Base-by-base conservation (phyloP, 2,113 vertebrate genomes). In the Halichoeres trimaculatus region DNA sequence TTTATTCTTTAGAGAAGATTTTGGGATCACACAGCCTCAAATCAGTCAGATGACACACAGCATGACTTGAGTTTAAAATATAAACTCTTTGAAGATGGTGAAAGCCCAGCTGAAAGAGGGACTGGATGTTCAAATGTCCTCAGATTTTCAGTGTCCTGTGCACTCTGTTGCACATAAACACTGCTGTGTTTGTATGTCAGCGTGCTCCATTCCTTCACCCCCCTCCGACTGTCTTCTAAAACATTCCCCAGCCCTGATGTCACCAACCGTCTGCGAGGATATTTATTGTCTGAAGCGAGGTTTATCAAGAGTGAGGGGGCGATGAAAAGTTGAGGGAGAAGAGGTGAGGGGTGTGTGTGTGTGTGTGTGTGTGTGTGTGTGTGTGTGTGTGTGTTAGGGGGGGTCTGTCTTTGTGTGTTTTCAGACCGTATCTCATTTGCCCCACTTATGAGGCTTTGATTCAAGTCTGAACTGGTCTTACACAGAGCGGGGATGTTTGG, bases 221-320 rank as follows among this genome's bases (percentile, higher is more conserved):
- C 12, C 55, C 14, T 5, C 34, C 17, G 57, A 64, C 58, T 38
- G 54, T 70, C 74, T 75, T 67, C 74, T 47, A 22, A 71, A 76
- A 57, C 87, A 91, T 90, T 91, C 89, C 85, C 80, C 59, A 10
- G 70, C 67, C 22, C 20, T 91, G 88, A 90, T 90, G 87, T 92
- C 89, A 92, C 55, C 36, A 34, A 62, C 65, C 36, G 78, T 83
- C 87, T 85, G 70, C 54, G 62, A 41, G 81, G 71, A 50, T 74
- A 80, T 87, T 85, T 88, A 83, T 85, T 86, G 89, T 87, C 88
- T 86, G 84, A 64, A 83, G 74, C 64, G 59, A 88, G 88, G 85
- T 85, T 88, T 83, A 76, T 85, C 86, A 79, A 75, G 71, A 43
- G 78, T 74, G 59, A 40, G 67, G 60, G 74, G 63, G 66, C 2